These are phyloP conservation scores for Cotesia congregata DNA, from an alignment of 2,888 invertebrate species.

Conservation along the genomic window DNA sequence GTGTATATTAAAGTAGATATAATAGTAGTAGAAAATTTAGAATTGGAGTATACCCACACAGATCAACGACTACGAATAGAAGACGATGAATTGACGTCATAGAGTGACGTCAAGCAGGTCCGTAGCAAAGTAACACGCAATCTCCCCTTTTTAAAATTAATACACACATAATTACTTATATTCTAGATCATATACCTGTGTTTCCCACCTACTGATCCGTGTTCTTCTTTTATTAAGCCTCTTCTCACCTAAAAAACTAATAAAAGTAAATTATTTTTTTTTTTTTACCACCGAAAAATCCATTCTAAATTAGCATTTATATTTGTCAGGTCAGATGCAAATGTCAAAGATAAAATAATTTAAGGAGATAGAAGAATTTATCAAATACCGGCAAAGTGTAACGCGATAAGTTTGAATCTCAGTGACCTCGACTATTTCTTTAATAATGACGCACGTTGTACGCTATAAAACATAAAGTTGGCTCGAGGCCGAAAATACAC, in stretches of 20 bases:
- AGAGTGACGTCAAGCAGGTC: slow-evolving; percentile 65
- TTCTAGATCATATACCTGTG: not conserved
- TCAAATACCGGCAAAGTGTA: slow-evolving; percentile 12
- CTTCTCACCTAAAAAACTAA: no score
- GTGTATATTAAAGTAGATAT: not conserved
- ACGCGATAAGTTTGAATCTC: slow-evolving; percentile 22
- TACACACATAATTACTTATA: not conserved
- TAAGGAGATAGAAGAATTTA: slow-evolving; percentile 2
- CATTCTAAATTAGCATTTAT: no score
- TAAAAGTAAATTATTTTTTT: no score
- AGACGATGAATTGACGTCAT: slow-evolving; percentile 63
- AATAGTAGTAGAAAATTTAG: slow-evolving; percentile 11
- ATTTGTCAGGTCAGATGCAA: not conserved
- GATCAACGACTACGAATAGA: slow-evolving; percentile 4
- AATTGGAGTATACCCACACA: slow-evolving; percentile 20
- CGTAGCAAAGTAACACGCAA: slow-evolving; percentile 50
- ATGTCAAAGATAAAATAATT: slow-evolving; percentile 5
- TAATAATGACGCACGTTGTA: slow-evolving; percentile 53
- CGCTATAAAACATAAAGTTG: slow-evolving; percentile 34
- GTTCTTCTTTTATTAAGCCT: no score
- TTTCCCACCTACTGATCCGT: no score
- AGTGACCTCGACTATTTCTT: slow-evolving; percentile 41
- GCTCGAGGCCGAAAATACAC: slow-evolving; percentile 33
- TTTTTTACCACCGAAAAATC: no score
- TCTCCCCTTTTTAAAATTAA: slow-evolving; percentile 43